Evolutionary conservation across 2,113 vertebrate genomes (phyloP).

Genomic region (Grammomys dolichurus): DNA sequence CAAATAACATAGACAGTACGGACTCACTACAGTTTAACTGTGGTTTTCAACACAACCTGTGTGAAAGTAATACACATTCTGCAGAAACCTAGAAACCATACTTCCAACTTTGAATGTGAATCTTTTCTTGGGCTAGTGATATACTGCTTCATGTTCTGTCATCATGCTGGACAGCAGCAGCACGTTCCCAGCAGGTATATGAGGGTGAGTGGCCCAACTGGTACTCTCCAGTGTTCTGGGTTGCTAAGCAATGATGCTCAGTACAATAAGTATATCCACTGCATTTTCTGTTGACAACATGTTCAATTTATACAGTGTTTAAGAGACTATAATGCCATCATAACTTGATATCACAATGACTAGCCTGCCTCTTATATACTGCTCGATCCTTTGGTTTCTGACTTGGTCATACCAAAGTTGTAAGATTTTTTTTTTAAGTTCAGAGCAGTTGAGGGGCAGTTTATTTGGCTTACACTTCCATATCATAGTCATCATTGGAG

Average conservation of each 20-base stretch:
- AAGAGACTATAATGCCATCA: background rate
- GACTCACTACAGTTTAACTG: background rate
- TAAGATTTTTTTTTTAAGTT: background rate
- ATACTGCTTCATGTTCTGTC: background rate
- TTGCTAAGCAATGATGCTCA: conserved; percentile 22
- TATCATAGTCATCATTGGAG: background rate
- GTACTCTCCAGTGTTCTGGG: background rate
- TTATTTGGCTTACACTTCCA: background rate
- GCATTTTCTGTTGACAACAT: background rate
- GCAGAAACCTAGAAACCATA: background rate
- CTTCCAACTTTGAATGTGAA: background rate
- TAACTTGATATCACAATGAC: background rate
- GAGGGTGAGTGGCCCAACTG: background rate
- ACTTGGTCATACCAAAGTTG: background rate
- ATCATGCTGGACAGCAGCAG: background rate
- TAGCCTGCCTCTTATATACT: background rate
- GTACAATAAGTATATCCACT: background rate
- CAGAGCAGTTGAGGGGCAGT: background rate
- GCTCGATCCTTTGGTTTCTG: conserved; percentile 33
- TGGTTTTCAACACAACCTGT: background rate
- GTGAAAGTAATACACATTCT: background rate
- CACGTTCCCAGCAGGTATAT: background rate
- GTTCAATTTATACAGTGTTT: background rate
- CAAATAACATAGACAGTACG: background rate
- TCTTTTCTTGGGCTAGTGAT: background rate